Evolutionary conservation across 2,113 vertebrate species (phyloP).

Genomic region (Cranoglanis bouderius): DNA sequence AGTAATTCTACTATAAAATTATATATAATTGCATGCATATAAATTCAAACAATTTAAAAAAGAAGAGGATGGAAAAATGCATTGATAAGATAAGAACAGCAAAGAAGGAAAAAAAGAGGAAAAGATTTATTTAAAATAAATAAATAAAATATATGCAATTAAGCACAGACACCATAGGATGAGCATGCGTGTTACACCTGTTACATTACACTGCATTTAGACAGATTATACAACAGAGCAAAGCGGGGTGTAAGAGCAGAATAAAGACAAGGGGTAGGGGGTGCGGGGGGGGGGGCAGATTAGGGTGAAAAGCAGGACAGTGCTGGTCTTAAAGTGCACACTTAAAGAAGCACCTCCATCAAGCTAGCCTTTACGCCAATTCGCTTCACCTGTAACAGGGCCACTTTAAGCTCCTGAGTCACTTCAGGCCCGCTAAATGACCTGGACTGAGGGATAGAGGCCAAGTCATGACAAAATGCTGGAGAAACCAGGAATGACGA

Average conservation of each 20-base stretch:
- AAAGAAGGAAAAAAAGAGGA: constrained; percentile 45
- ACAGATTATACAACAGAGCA: constrained; percentile 69
- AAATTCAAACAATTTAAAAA: constrained; percentile 41
- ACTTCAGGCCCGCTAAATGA: constrained; percentile 55
- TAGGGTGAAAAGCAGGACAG: constrained; percentile 68
- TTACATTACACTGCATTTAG: constrained; percentile 64
- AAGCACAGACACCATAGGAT: constrained; percentile 67
- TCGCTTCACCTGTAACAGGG: not conserved
- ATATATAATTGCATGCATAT: constrained; percentile 68
- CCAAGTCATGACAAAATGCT: constrained; percentile 73
- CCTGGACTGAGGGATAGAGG: constrained; percentile 73
- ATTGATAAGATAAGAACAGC: constrained; percentile 57
- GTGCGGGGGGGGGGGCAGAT: constrained; percentile 40
- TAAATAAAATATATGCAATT: constrained; percentile 50
- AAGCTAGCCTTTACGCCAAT: constrained; percentile 53
- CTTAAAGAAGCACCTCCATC: constrained; percentile 71
- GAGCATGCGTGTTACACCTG: constrained; percentile 72
- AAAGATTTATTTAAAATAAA: constrained; percentile 49
- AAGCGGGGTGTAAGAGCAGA: constrained; percentile 65
- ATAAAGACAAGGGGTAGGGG: constrained; percentile 64
- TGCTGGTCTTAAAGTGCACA: constrained; percentile 71
- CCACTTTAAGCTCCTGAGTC: not conserved
- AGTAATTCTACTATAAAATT: constrained; percentile 64
- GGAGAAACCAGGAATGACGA: constrained; percentile 67
- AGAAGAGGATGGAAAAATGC: constrained; percentile 28